Conservation (phyloP, 2,113 vertebrate species). For the Epinephelus fuscoguttatus region DNA sequence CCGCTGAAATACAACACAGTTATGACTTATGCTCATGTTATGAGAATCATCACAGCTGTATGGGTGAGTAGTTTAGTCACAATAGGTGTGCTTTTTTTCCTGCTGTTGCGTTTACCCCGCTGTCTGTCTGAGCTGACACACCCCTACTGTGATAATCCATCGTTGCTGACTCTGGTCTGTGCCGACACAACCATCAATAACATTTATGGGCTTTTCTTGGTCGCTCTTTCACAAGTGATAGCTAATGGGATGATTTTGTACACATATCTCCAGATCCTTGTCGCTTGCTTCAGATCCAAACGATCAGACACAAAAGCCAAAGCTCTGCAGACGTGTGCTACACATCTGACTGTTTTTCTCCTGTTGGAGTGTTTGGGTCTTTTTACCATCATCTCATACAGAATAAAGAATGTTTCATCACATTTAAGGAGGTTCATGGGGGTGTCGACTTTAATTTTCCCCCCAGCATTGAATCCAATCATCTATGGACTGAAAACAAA, state of each 20-base stretch:
- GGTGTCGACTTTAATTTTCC: slow-evolving; percentile 75
- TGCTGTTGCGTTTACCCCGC: slow-evolving; percentile 80
- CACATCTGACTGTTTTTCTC: slow-evolving; percentile 79
- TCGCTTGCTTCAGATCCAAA: slow-evolving; percentile 78
- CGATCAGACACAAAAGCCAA: slow-evolving; percentile 78
- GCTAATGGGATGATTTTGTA: slow-evolving; percentile 65
- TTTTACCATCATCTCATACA: slow-evolving; percentile 82
- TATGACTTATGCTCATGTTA: slow-evolving; percentile 73
- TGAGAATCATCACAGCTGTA: slow-evolving; percentile 68
- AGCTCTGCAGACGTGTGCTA: slow-evolving; percentile 83
- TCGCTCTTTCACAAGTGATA: slow-evolving; percentile 41
- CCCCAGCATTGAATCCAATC: slow-evolving; percentile 82
- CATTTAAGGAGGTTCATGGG: slow-evolving; percentile 75
- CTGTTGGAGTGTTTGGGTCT: slow-evolving; percentile 81
- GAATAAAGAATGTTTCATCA: slow-evolving; percentile 63
- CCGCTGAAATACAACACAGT: slow-evolving; percentile 81
- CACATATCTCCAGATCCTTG: slow-evolving; percentile 80
- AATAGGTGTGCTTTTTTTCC: slow-evolving; percentile 72
- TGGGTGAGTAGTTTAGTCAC: slow-evolving; percentile 72
- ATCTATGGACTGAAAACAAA: slow-evolving; percentile 84
- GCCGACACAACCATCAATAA: slow-evolving; percentile 77
- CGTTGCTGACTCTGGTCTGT: slow-evolving; percentile 78
- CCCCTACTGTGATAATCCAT: slow-evolving; percentile 80
- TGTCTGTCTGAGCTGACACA: slow-evolving; percentile 72
- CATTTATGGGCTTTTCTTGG: slow-evolving; percentile 68